Conservation (phyloP, 1,140 invertebrate genomes). For the Centruroides vittatus region DNA sequence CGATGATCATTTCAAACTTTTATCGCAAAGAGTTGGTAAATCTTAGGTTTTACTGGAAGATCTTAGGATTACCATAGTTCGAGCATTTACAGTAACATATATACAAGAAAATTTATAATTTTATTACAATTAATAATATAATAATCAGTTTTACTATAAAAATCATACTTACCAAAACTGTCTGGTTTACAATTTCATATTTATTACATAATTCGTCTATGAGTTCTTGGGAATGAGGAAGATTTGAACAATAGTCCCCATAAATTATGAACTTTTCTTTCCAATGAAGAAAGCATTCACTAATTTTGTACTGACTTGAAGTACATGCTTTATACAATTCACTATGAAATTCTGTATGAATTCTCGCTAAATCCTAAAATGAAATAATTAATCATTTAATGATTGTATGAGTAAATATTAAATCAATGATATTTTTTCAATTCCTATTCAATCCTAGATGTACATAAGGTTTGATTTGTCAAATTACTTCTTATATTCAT, state of each 20-base stretch:
- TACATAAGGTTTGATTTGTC: too few species aligned
- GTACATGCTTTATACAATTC: slow-evolving; percentile 56
- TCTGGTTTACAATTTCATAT: slow-evolving; percentile 40
- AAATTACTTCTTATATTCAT: too few species aligned
- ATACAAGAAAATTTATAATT: too few species aligned
- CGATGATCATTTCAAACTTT: too few species aligned
- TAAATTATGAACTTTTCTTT: slow-evolving; percentile 83
- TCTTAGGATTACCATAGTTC: too few species aligned
- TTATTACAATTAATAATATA: not conserved
- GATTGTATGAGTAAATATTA: too few species aligned
- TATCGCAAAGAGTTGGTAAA: too few species aligned
- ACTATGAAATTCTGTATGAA: slow-evolving; percentile 66
- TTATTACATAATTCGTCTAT: slow-evolving; percentile 56
- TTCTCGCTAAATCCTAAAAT: slow-evolving; percentile 59
- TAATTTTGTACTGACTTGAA: slow-evolving; percentile 26
- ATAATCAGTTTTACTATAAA: not conserved
- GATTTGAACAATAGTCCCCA: slow-evolving; percentile 87
- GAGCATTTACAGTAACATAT: too few species aligned
- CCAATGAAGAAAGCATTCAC: slow-evolving; percentile 71
- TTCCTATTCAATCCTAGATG: too few species aligned
- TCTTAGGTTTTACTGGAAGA: too few species aligned
- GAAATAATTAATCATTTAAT: too few species aligned
- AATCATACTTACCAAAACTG: slow-evolving; percentile 34
- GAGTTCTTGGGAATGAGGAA: slow-evolving; percentile 59
- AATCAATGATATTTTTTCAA: too few species aligned